Evolutionary conservation across 2,888 invertebrate species (phyloP).

Genomic region (Cetonia aurata): DNA sequence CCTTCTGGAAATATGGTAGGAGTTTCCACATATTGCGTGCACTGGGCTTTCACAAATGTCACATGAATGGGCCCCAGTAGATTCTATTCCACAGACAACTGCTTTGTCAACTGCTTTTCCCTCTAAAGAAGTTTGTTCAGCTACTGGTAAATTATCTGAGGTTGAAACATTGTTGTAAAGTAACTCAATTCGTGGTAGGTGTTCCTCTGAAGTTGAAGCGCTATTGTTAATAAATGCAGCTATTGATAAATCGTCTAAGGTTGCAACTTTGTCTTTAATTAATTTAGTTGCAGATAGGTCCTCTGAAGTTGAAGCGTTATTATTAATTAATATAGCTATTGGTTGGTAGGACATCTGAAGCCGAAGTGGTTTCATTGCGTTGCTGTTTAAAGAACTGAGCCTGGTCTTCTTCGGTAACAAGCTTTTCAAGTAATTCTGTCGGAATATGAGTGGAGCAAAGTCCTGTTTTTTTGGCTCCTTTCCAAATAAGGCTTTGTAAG

Average conservation of each 20-base stretch:
- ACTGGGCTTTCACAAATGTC: constrained; percentile 47
- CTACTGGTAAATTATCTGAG: too few species aligned
- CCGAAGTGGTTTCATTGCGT: constrained; percentile 8
- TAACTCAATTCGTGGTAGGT: constrained; percentile 19
- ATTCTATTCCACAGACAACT: constrained; percentile 45
- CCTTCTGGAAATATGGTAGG: constrained; percentile 34
- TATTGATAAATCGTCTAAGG: constrained; percentile 35
- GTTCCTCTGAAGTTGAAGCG: constrained; percentile 39
- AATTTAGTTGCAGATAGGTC: constrained; percentile 8
- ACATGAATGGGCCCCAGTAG: constrained; percentile 47
- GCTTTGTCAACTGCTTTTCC: constrained; percentile 18
- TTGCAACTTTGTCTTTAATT: constrained; percentile 39
- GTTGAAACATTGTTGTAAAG: too few species aligned
- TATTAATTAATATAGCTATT: neutral
- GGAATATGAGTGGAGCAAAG: constrained; percentile 1
- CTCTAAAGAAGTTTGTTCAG: constrained; percentile 41
- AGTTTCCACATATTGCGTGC: constrained; percentile 48
- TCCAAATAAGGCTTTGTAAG: too few species aligned
- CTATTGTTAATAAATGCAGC: constrained; percentile 27
- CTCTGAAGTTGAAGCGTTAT: constrained; percentile 2
- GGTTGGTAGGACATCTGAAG: constrained; percentile 11
- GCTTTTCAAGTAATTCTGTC: constrained; percentile 31
- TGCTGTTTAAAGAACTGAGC: constrained; percentile 36
- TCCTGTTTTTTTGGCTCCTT: constrained; percentile 26
- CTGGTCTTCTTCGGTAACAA: constrained; percentile 32